These are phyloP conservation scores for Cettia cetti DNA, from an alignment of 2,113 vertebrate genomes.

Conservation along the genomic window DNA sequence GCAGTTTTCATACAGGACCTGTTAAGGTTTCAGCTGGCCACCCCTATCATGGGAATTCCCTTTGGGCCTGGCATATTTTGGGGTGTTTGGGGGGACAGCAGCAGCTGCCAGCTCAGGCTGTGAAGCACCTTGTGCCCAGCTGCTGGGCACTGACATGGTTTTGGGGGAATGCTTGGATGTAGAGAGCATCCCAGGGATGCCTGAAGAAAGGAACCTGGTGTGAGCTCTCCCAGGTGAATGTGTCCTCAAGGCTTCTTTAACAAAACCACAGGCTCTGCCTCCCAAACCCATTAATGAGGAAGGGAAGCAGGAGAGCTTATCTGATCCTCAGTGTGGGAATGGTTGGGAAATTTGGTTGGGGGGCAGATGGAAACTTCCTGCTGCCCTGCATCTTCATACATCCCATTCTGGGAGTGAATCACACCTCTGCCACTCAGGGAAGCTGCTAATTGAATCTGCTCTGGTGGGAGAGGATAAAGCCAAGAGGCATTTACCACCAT, in stretches of 20 bases:
- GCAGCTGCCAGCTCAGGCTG: background rate
- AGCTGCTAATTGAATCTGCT: constrained; percentile 2
- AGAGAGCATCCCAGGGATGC: background rate
- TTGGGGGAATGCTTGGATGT: background rate
- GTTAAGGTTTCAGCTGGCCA: background rate
- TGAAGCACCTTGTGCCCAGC: background rate
- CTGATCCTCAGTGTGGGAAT: background rate
- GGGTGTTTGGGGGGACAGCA: background rate
- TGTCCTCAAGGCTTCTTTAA: background rate
- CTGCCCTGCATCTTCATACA: background rate
- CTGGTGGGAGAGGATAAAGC: background rate
- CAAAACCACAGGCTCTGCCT: background rate
- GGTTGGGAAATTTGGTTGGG: background rate
- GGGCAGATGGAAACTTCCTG: background rate
- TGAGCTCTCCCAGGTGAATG: background rate
- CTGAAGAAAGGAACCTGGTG: background rate
- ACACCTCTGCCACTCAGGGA: background rate
- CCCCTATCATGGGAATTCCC: background rate
- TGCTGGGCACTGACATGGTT: background rate
- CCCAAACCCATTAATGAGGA: background rate
- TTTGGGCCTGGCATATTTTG: background rate
- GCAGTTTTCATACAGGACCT: fast-evolving
- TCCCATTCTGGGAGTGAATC: background rate
- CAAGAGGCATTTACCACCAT: background rate
- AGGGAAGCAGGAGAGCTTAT: background rate